phyloP scores from a whole-genome alignment of 2,888 invertebrate species.

The Zygothrica quintamaculata region DNA sequence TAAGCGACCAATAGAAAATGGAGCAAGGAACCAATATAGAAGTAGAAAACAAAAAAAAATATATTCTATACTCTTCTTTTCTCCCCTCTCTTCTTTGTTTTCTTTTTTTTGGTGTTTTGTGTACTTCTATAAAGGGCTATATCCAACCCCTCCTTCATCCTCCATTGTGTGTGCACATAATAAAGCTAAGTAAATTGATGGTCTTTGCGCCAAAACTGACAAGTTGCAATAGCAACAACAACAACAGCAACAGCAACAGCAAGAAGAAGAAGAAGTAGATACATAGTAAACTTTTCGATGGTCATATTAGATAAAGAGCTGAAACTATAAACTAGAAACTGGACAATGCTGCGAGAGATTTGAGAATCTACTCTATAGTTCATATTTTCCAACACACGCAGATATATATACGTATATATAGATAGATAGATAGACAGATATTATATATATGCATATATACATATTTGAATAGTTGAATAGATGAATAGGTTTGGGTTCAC shows the following conservation, averaged over 20 bases:
- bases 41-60: conserved; percentile 14
- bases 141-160: too few species aligned
- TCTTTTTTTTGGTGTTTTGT: conserved; percentile 4
- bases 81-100: neutral
- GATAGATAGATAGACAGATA: too few species aligned
- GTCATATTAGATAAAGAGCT: conserved; percentile 55
- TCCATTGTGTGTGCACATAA: conserved; percentile 77
- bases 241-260: conserved; percentile 32
- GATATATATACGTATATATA: too few species aligned
- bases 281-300: conserved; percentile 67
- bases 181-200: conserved; percentile 81
- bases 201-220: conserved; percentile 79
- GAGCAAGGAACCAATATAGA: conserved; percentile 16
- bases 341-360: conserved; percentile 20
- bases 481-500: conserved; percentile 32
- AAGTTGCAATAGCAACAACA: conserved; percentile 66
- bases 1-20: conserved; percentile 39
- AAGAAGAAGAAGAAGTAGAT: conserved; percentile 17
- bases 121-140: neutral
- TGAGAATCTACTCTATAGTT: neutral
- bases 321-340: conserved; percentile 20
- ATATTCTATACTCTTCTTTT: neutral
- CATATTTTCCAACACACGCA: too few species aligned
- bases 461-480: conserved; percentile 40
- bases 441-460: too few species aligned